phyloP scores from a whole-genome alignment of 2,888 invertebrate species.

The Tridacna crocea region DNA sequence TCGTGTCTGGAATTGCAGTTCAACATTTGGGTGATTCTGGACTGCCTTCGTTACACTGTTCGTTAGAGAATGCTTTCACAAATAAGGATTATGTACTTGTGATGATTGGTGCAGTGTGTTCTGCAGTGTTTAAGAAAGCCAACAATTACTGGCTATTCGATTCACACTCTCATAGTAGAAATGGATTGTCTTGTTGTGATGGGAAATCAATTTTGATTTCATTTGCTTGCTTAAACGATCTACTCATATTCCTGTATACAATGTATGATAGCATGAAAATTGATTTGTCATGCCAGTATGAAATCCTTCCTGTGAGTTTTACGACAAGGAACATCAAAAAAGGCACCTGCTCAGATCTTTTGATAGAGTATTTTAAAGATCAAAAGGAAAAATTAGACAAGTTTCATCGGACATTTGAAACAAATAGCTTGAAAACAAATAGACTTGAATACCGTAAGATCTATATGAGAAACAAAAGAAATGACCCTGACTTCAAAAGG shows the following conservation, averaged over 20 bases:
- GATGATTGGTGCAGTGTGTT: slow-evolving; percentile 38
- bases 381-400: slow-evolving; percentile 25
- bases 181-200: slow-evolving; percentile 33
- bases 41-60: slow-evolving; percentile 32
- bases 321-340: background rate
- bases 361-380: slow-evolving; percentile 33
- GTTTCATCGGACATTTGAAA: no score
- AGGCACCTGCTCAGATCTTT: background rate
- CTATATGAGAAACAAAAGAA: slow-evolving; percentile 8
- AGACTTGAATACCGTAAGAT: slow-evolving; percentile 17
- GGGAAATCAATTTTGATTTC: slow-evolving; percentile 37
- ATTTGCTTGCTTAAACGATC: slow-evolving; percentile 30
- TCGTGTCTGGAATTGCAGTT: slow-evolving; percentile 26
- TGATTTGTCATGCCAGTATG: slow-evolving; percentile 34
- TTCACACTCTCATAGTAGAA: slow-evolving; percentile 38
- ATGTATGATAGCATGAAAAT: slow-evolving; percentile 41
- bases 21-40: background rate
- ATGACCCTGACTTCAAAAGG: slow-evolving; percentile 6
- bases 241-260: slow-evolving; percentile 35
- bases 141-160: slow-evolving; percentile 32
- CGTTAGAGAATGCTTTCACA: slow-evolving; percentile 21
- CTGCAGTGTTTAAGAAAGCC: slow-evolving; percentile 30
- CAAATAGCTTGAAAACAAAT: slow-evolving; percentile 17
- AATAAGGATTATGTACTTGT: background rate
- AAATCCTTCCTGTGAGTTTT: slow-evolving; percentile 21